Conservation (phyloP, 2,113 vertebrate species). For the Chloebia gouldiae region DNA sequence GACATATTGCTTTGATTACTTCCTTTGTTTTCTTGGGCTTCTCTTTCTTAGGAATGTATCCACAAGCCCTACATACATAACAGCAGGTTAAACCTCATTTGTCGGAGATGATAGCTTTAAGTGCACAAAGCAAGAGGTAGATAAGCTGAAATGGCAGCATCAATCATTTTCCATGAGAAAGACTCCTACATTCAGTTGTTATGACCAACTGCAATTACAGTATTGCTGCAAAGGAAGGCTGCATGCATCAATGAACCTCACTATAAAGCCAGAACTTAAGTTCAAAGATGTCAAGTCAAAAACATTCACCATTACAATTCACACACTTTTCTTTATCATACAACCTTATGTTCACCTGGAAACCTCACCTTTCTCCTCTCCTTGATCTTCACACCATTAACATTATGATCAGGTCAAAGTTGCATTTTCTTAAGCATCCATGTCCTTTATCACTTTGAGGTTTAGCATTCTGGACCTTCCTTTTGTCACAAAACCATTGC, state of each 20-base stretch:
- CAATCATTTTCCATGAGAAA: not conserved
- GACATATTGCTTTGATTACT: not conserved
- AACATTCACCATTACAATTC: not conserved
- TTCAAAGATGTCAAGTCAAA: not conserved
- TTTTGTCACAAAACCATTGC: not conserved
- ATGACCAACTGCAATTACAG: not conserved
- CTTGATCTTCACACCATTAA: constrained; percentile 30
- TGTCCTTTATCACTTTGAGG: not conserved
- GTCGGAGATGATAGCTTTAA: not conserved
- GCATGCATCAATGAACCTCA: not conserved
- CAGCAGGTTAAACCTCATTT: not conserved
- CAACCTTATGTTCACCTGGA: not conserved
- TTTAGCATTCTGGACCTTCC: not conserved
- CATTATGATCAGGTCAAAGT: not conserved
- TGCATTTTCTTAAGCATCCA: constrained; percentile 6
- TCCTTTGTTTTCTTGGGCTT: constrained; percentile 3
- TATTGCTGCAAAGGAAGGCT: not conserved
- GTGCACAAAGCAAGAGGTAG: constrained; percentile 21
- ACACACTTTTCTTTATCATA: not conserved
- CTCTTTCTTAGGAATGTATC: not conserved
- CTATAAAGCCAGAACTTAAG: not conserved
- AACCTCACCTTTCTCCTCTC: constrained; percentile 39
- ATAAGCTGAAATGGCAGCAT: constrained; percentile 15
- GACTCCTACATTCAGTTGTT: not conserved
- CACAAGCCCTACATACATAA: not conserved